Evolutionary conservation across 2,113 vertebrate genomes (phyloP).

Genomic region (Apodemus speciosus): DNA sequence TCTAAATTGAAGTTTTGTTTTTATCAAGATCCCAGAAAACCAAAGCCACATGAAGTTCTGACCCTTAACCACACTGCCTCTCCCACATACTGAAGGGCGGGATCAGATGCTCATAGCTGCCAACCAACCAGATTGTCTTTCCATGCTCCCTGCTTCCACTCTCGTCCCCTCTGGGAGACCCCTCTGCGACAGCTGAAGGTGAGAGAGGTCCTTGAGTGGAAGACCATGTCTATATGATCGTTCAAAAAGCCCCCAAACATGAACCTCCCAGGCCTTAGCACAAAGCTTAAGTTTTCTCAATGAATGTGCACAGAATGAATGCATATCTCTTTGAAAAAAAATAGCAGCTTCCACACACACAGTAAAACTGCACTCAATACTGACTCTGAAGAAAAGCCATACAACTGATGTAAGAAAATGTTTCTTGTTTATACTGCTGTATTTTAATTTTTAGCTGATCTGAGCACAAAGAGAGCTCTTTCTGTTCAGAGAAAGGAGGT

Average conservation of each 20-base stretch:
- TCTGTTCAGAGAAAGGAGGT: constrained; percentile 80
- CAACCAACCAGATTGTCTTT: background rate
- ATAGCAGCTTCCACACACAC: constrained; percentile 27
- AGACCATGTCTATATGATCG: background rate
- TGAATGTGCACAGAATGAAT: constrained; percentile 28
- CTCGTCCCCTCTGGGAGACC: background rate
- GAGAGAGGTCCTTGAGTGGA: background rate
- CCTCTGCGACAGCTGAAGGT: background rate
- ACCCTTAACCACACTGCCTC: constrained; percentile 43
- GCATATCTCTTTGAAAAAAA: background rate
- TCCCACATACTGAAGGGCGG: constrained; percentile 58
- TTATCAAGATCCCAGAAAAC: constrained; percentile 34
- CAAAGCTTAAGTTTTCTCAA: constrained; percentile 23
- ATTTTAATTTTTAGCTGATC: constrained; percentile 68
- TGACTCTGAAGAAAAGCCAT: constrained; percentile 63
- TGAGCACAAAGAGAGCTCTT: constrained; percentile 82
- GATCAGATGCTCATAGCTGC: background rate
- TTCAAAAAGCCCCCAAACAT: constrained; percentile 15
- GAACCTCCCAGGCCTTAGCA: constrained; percentile 15
- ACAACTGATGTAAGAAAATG: constrained; percentile 76
- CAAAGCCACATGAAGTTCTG: constrained; percentile 31
- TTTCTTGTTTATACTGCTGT: constrained; percentile 81
- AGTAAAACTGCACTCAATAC: constrained; percentile 54
- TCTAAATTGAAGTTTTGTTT: constrained; percentile 77
- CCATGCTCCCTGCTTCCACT: constrained; percentile 32